These are phyloP conservation scores for Dolichallabes microphthalmus DNA, from an alignment of 2,113 vertebrate species.

Conservation along the genomic window DNA sequence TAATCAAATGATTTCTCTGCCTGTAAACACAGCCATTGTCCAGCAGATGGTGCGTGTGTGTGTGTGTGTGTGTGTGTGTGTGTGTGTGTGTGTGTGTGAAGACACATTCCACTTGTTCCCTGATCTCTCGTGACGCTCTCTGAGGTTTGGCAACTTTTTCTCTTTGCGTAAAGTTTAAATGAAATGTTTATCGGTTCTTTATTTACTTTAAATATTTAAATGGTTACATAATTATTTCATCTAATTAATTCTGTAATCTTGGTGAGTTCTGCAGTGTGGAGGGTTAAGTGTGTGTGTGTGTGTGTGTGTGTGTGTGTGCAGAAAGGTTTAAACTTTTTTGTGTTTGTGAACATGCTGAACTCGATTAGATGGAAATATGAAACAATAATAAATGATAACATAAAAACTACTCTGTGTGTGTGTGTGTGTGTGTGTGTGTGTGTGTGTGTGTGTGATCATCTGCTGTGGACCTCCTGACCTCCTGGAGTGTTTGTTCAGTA, in stretches of 20 bases:
- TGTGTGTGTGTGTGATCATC: not conserved
- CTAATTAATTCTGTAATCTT: not conserved
- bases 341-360: not conserved
- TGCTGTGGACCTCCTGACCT: not conserved
- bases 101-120: not conserved
- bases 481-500: slow-evolving; percentile 64
- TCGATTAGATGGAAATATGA: not conserved
- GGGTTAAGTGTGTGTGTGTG: not conserved
- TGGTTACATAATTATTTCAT: not conserved
- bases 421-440: too few relatives aligned
- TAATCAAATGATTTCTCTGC: not conserved
- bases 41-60: slow-evolving; percentile 9
- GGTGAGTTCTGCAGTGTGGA: not conserved
- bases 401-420: not conserved
- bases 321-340: not conserved
- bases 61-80: not conserved
- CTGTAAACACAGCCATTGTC: not conserved
- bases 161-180: not conserved
- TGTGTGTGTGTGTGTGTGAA: not conserved
- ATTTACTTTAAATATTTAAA: not conserved
- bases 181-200: not conserved
- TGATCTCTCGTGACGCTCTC: not conserved
- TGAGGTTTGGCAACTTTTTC: not conserved
- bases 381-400: not conserved
- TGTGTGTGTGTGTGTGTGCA: not conserved